Conservation (phyloP, 1,140 invertebrate species). For the Macrocentrus cingulum region DNA sequence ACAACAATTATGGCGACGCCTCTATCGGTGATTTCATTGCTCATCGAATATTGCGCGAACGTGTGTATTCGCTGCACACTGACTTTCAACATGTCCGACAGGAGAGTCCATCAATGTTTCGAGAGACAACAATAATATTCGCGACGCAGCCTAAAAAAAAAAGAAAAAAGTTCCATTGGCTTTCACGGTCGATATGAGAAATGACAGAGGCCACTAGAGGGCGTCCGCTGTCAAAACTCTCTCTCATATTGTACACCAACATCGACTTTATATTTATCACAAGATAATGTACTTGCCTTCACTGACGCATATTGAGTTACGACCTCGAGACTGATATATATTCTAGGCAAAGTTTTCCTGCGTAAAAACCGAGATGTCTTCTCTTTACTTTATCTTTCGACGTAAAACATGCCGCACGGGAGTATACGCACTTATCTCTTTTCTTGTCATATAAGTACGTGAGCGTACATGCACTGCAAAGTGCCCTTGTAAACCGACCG, state of each 20-base stretch:
- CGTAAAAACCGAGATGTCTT: background rate
- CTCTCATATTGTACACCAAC: too few species aligned
- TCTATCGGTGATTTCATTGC: constrained; percentile 16
- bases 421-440: background rate
- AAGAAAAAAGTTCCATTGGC: too few species aligned
- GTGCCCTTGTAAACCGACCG: background rate
- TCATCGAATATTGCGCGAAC: constrained; percentile 33
- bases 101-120: background rate
- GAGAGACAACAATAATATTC: background rate
- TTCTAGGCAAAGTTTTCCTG: background rate
- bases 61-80: constrained; percentile 22
- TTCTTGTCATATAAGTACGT: background rate
- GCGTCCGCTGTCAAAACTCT: too few species aligned
- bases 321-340: constrained; percentile 25
- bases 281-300: constrained; percentile 19
- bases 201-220: too few species aligned
- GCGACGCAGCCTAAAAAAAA: too few species aligned
- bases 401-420: background rate
- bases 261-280: constrained; percentile 23
- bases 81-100: constrained; percentile 11
- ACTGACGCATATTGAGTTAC: constrained; percentile 20
- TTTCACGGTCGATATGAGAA: too few species aligned
- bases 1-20: constrained; percentile 39
- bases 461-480: constrained; percentile 1
- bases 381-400: constrained; percentile 2